Evolutionary conservation across 2,113 vertebrate species (phyloP), one percentile per base, ranked within the genome.

Genomic region (Addax nasomaculatus): DNA sequence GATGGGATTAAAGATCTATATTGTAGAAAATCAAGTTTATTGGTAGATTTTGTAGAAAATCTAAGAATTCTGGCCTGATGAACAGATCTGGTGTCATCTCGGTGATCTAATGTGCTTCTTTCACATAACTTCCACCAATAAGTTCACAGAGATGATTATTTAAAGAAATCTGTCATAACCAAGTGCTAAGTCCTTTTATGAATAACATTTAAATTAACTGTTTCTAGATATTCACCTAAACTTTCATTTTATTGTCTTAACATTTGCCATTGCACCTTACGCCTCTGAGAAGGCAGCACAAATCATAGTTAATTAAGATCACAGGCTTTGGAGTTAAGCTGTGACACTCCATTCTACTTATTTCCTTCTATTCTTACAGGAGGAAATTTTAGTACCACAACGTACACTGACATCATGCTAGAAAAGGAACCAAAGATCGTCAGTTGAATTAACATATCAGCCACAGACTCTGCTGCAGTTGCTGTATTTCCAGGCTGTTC

Each of bases 351-450:
- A 93, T 96, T 97, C 96, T 93, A n/a, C 95, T 93, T 88, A 97
- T 60, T 98, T 98, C 98, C 97, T 97, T 96, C 96, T 95, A 98
- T 98, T 98, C 96, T 98, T 97, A 89, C 21, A 90, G 83, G 96
- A 97, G 96, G 96, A 97, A 97, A 97, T 97, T 94, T 97, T 94
- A 88, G 92, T 94, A 92, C 96, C 84, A 81, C 81, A 96, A 85
- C 94, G 94, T 87, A 80, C 45, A 76, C 62, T 97, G 96, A 96
- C 73, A 49, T 96, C 93, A 93, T 36, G 60, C 83, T 93, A 53
- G 43, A 85, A 95, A 97, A 97, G 85, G 96, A 97, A 83, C 91
- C 57, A 95, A 92, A 95, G 21, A 78, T 62, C 2, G 13, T 80
- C 53, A 33, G 83, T 33, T 89, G 83, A 95, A 81, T 93, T 85